These are phyloP conservation scores for Drosophila hydei DNA, from an alignment of 1,140 invertebrate genomes.

Conservation along the genomic window DNA sequence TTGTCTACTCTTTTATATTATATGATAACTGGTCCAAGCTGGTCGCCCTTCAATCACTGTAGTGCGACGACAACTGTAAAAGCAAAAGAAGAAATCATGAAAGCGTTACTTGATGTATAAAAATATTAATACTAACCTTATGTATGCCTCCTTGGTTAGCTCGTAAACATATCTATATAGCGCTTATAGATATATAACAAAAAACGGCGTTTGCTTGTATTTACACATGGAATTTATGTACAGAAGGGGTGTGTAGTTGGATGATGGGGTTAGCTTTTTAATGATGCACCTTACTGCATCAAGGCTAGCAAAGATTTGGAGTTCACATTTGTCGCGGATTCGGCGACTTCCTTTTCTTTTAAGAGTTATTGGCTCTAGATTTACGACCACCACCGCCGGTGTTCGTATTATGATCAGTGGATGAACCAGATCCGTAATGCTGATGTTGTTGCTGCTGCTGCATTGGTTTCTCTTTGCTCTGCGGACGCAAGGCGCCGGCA, in stretches of 20 bases:
- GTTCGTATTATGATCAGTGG: constrained; percentile 59
- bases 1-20: constrained; percentile 63
- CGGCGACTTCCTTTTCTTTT: constrained; percentile 47
- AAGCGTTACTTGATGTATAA: background rate
- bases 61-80: constrained; percentile 44
- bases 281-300: constrained; percentile 18
- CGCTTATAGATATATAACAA: constrained; percentile 76
- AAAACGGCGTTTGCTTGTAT: constrained; percentile 62
- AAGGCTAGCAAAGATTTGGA: constrained; percentile 27
- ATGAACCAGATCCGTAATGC: constrained; percentile 47
- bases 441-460: constrained; percentile 53
- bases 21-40: constrained; percentile 80
- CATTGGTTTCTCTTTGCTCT: constrained; percentile 66
- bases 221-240: constrained; percentile 80
- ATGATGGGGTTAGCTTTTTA: background rate
- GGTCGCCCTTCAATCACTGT: constrained; percentile 30
- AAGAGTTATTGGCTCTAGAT: constrained; percentile 68
- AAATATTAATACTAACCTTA: constrained; percentile 46
- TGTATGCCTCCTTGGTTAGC: constrained; percentile 74
- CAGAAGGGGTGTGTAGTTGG: constrained; percentile 24
- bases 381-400: constrained; percentile 63
- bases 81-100: background rate
- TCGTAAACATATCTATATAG: constrained; percentile 74
- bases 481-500: constrained; percentile 56
- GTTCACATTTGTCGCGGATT: constrained; percentile 47